Evolutionary conservation across 2,888 invertebrate genomes (phyloP).

Genomic region (Anagyrus pseudococci): DNA sequence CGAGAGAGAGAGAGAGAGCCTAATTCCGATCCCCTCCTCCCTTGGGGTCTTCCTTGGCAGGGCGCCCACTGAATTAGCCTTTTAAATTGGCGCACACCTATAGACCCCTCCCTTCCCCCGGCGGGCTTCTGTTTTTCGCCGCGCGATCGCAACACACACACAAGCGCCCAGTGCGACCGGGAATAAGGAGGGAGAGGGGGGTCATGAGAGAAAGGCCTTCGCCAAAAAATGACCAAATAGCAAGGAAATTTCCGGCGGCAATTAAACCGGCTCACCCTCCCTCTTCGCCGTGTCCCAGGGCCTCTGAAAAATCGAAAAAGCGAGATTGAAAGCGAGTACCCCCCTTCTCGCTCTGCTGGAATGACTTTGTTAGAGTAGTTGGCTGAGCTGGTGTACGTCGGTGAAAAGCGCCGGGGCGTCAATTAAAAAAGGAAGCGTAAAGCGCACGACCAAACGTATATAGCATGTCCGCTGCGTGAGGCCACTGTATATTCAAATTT

Average conservation of each 20-base stretch:
- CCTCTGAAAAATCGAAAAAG: constrained; percentile 35
- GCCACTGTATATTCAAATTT: constrained; percentile 38
- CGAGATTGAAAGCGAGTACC: constrained; percentile 38
- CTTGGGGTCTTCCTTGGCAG: constrained; percentile 50
- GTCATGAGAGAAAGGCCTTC: neutral
- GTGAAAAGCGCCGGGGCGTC: constrained; percentile 18
- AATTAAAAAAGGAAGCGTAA: constrained; percentile 28
- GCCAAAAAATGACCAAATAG: constrained; percentile 36
- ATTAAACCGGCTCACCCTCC: constrained; percentile 25
- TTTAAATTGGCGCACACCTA: constrained; percentile 60
- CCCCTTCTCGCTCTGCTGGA: too few species aligned
- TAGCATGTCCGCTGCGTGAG: neutral
- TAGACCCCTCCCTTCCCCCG: too few species aligned
- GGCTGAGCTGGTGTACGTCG: too few species aligned
- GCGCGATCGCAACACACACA: constrained; percentile 14
- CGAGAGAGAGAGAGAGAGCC: constrained; percentile 50
- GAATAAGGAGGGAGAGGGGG: neutral
- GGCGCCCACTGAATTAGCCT: constrained; percentile 60
- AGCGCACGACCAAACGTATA: constrained; percentile 14
- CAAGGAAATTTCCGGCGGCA: constrained; percentile 35
- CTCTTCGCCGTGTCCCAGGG: constrained; percentile 6
- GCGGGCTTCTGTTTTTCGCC: constrained; percentile 13
- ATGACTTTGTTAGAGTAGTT: constrained; percentile 37
- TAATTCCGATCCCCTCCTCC: constrained; percentile 50
- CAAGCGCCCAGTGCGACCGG: too few species aligned